Evolutionary conservation across 1,140 invertebrate species (phyloP).

Genomic region (Drosophila sechellia): DNA sequence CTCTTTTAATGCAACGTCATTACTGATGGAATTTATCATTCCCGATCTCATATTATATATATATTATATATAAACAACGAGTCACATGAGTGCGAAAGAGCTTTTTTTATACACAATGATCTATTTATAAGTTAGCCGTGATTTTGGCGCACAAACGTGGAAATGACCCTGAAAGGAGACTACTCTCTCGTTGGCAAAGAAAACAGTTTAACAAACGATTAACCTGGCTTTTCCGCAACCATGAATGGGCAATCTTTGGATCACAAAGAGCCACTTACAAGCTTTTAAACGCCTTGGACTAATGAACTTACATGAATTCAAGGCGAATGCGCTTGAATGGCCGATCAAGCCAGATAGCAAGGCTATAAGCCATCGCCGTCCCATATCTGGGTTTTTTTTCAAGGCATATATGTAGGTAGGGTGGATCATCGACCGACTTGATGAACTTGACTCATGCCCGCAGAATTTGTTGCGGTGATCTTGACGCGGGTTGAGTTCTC

Average conservation of each 20-base stretch:
- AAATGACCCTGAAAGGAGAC: constrained; percentile 44
- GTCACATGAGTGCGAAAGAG: constrained; percentile 67
- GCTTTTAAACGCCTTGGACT: not conserved
- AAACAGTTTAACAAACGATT: constrained; percentile 27
- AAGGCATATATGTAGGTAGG: not conserved
- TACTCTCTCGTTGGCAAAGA: not conserved
- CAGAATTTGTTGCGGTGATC: constrained; percentile 12
- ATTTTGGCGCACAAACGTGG: constrained; percentile 57
- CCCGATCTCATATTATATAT: constrained; percentile 21
- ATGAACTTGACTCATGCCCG: constrained; percentile 48
- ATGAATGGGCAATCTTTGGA: constrained; percentile 12
- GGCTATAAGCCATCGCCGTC: constrained; percentile 50
- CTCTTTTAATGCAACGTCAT: constrained; percentile 20
- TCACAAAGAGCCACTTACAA: constrained; percentile 4
- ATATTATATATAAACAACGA: not conserved
- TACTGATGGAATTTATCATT: constrained; percentile 34
- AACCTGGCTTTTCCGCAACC: not conserved
- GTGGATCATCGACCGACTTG: constrained; percentile 32
- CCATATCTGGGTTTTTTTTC: constrained; percentile 11
- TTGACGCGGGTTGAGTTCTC: constrained; percentile 19
- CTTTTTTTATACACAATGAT: constrained; percentile 40
- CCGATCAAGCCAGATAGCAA: constrained; percentile 37
- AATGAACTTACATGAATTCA: constrained; percentile 16
- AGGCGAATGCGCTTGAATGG: constrained; percentile 29
- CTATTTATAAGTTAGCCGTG: constrained; percentile 54